phyloP scores from a whole-genome alignment of 2,113 vertebrate species.

The Pseudorasbora parva region DNA sequence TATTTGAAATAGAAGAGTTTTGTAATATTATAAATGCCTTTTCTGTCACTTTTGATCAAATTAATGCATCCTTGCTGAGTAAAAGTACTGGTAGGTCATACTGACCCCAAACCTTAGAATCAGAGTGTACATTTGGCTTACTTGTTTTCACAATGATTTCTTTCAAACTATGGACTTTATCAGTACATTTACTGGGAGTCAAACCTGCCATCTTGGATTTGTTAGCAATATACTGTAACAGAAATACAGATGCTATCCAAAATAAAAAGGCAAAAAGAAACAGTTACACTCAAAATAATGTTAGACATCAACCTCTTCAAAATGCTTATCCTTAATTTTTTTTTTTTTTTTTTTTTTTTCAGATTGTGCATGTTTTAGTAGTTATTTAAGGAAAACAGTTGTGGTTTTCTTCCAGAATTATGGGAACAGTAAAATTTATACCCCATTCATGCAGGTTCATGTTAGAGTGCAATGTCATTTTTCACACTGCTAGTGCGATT shows the following conservation, averaged over 20 bases:
- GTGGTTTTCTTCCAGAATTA: not conserved
- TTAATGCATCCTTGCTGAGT: not conserved
- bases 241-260: not conserved
- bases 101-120: not conserved
- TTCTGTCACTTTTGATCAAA: not conserved
- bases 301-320: not conserved
- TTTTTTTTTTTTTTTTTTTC: not conserved
- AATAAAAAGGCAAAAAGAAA: not conserved
- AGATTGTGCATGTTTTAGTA: not conserved
- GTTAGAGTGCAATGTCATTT: conserved; percentile 78
- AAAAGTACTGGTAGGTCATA: too few relatives aligned
- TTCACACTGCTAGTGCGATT: conserved; percentile 80
- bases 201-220: not conserved
- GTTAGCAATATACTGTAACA: not conserved
- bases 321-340: too few relatives aligned
- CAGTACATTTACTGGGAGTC: not conserved
- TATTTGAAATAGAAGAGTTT: not conserved
- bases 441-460: conserved; percentile 75
- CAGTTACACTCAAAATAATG: not conserved
- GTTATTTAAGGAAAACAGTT: not conserved
- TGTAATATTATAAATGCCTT: not conserved
- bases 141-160: not conserved
- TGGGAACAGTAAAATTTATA: conserved; percentile 70
- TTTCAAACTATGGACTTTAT: not conserved
- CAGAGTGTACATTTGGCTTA: not conserved